A percentile compares a stretch with the other conserved stretches of the same genome.
phyloP scores from a whole-genome alignment of 2,113 vertebrate genomes.

The Cyprinodon tularosa region DNA sequence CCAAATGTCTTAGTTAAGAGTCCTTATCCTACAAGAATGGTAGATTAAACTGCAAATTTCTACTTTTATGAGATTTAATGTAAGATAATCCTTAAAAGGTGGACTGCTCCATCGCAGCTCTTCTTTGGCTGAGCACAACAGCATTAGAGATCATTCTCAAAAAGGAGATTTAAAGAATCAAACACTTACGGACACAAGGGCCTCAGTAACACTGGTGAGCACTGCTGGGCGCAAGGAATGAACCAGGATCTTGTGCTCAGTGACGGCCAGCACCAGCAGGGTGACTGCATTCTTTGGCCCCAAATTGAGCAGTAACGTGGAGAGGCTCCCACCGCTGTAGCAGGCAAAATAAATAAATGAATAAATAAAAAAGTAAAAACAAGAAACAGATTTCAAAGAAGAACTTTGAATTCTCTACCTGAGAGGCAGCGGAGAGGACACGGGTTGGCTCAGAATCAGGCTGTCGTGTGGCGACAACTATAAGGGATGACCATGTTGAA shows the following conservation, averaged over 20 bases:
- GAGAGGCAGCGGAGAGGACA: conserved; percentile 94
- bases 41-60: neutral
- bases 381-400: neutral
- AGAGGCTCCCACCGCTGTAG: conserved; percentile 92
- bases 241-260: conserved; percentile 98
- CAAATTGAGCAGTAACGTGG: conserved; percentile 93
- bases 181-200: conserved; percentile 93
- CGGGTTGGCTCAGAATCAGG: conserved; percentile 96
- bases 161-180: conserved; percentile 2
- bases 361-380: neutral
- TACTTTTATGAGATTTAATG: conserved; percentile 22
- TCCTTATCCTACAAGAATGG: neutral
- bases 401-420: conserved; percentile 78
- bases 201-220: conserved; percentile 97
- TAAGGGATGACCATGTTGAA: conserved; percentile 44
- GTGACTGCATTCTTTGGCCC: conserved; percentile 95
- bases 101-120: neutral
- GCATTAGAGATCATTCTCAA: conserved; percentile 9
- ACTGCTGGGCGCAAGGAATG: conserved; percentile 96
- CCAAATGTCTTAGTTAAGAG: neutral
- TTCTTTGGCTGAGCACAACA: neutral
- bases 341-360: conserved; percentile 9
- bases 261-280: conserved; percentile 93
- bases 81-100: neutral
- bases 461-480: conserved; percentile 97